Base-by-base conservation (phyloP, 2,888 invertebrate species). In the Lepidocyrtoides sp. region DNA sequence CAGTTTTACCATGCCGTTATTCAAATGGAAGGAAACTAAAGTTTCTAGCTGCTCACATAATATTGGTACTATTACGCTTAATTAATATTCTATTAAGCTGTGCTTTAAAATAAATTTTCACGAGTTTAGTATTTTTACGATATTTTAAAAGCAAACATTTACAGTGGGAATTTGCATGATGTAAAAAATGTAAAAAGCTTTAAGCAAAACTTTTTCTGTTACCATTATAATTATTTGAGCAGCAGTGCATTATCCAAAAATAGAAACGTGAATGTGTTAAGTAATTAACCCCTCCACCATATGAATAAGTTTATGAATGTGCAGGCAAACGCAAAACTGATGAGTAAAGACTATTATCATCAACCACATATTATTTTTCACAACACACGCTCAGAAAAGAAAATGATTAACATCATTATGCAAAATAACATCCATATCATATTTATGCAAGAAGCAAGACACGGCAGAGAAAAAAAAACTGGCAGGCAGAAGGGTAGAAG, bases 391-490 rank as follows among this genome's bases (percentile, higher is more conserved):
- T 32, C n/a, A n/a, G n/a, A n/a, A n/a, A 20, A 29, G 29, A 77
- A 51, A 54, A 77, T 29, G 20, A 54, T 23, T 77, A 77, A n/a
- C 17, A 77, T 54, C 48, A 75, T 77, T 77, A 77, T 77, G 77
- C 77, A 77, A 77, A 77, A 77, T 51, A 77, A 51, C 77, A 77
- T 77, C 29, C 77, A 54, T 44, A 77, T 36, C 8, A 36, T 36
- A 82, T n/a, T n/a, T 57, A 60, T 82, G 60, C 81, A 60, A 82
- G 51, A 79, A 57, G 17, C 32, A 41, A 44, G 41, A 36, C 51
- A 54, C 51, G 57, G 79, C 26, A 41, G 12, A 60, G 57, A 14
- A 81, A 81, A 14, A 29, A 44, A 26, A 20, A 48, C 29, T 23
- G 32, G n/a, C 51, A 48, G 41, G 72, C 14, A 72, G 72, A 1